A percentile compares a stretch with the other conserved stretches of the same genome.
Conservation (phyloP, 2,113 vertebrate genomes). For the Phalacrocorax carbo region DNA sequence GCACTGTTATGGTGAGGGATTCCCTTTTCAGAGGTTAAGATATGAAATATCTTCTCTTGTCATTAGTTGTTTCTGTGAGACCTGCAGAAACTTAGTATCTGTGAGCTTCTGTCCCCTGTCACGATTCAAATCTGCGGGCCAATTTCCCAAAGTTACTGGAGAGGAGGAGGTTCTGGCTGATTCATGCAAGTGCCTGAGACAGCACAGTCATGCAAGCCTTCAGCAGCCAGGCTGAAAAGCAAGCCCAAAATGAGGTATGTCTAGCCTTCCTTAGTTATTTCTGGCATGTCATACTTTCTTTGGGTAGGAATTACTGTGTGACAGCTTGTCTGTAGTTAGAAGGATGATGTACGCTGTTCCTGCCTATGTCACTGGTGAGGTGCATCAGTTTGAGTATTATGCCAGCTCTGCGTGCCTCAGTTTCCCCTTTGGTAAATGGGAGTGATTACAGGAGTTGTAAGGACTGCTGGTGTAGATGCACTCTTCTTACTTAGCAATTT, state of each 20-base stretch:
- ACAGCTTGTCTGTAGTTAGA: neutral
- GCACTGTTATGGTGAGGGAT: neutral
- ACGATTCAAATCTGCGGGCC: neutral
- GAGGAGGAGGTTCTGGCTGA: neutral
- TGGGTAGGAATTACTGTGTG: neutral
- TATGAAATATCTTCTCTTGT: neutral
- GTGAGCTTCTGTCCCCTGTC: neutral
- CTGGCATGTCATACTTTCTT: neutral
- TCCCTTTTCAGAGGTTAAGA: neutral
- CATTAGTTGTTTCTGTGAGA: neutral
- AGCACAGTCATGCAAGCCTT: neutral
- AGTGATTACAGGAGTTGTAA: neutral
- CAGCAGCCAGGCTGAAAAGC: neutral
- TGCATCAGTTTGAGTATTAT: neutral
- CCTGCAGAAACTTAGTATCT: neutral
- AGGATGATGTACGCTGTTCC: neutral
- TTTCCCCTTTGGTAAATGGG: neutral
- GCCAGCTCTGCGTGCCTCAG: neutral
- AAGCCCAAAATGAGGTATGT: neutral
- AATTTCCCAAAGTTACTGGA: neutral
- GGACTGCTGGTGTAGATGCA: neutral
- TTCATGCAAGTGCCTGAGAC: rapidly evolving
- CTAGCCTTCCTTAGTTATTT: neutral
- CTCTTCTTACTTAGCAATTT: neutral
- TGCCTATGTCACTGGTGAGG: neutral